A percentile compares a stretch with the other conserved stretches of the same genome.
phyloP scores from a whole-genome alignment of 2,797 vertebrate genomes.

The Poeciliopsis turneri region DNA sequence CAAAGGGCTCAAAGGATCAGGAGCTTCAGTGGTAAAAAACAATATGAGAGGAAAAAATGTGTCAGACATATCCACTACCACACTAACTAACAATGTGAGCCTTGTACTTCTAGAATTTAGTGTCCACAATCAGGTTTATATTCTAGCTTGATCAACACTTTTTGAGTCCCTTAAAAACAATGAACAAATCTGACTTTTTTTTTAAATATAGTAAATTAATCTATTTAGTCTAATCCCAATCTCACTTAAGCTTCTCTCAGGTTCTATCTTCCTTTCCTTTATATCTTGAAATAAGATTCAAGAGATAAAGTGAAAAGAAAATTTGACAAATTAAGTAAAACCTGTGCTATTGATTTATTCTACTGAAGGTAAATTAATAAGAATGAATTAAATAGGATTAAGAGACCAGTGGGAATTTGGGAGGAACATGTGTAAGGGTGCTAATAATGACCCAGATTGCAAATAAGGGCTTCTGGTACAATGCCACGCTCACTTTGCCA shows the following conservation, averaged over 20 bases:
- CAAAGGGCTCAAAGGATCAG: constrained; percentile 73
- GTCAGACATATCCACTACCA: constrained; percentile 30
- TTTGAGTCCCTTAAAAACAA: constrained; percentile 14
- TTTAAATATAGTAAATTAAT: constrained; percentile 17
- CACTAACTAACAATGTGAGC: constrained; percentile 28
- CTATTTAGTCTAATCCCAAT: constrained; percentile 44
- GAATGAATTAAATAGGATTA: constrained; percentile 85
- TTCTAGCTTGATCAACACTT: background rate
- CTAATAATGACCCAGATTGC: constrained; percentile 71
- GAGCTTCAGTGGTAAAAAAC: constrained; percentile 53
- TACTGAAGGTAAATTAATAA: constrained; percentile 78
- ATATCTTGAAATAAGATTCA: constrained; percentile 30
- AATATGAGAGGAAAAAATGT: constrained; percentile 21
- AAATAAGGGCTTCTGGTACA: constrained; percentile 39
- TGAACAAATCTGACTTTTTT: constrained; percentile 19
- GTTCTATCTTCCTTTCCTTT: constrained; percentile 13
- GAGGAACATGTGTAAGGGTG: constrained; percentile 65
- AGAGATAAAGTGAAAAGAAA: constrained; percentile 75
- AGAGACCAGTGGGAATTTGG: constrained; percentile 79
- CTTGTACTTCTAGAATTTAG: constrained; percentile 12
- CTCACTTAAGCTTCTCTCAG: constrained; percentile 28
- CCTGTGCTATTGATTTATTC: constrained; percentile 82
- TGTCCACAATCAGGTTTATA: constrained; percentile 5
- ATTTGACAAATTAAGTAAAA: constrained; percentile 85
- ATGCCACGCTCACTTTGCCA: constrained; percentile 43